Base-by-base conservation (phyloP, 2,113 vertebrate species). In the Varanus salvator region DNA sequence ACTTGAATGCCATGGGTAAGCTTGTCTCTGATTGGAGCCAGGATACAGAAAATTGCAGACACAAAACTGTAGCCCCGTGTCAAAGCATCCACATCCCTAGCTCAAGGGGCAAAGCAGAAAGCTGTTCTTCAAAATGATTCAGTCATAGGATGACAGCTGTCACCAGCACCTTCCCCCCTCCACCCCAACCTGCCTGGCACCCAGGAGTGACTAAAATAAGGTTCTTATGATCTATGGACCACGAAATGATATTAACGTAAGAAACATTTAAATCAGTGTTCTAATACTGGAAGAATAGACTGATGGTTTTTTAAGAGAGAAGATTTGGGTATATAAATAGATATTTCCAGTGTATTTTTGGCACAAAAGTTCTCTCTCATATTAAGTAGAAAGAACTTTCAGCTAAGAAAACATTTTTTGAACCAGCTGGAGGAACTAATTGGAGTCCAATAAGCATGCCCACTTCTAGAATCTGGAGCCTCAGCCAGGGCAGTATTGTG, bases 51-150 rank as follows among this genome's bases (percentile, higher is more conserved):
- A 97, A 95, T 89, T 94, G 92, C 82, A 94, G 91, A 80, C 85
- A 92, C 83, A 93, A 90, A 93, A 96, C 60, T 84, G 81, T 75
- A 96, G 23, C 84, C 88, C 80, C 52, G 88, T 95, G 90, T 95
- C 94, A 94, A 69, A 92, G 75, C 93, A 88, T 93, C 91, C 93
- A 90, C 82, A 93, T 94, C 84, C 91, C 94, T 91, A 94, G 75
- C 90, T 94, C 68, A 91, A 93, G 93, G 87, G 77, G 44, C 90
- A 92, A 96, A 96, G 93, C 93, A 95, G 89, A 93, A 95, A 96
- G 96, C 90, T 93, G 90, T 96, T 96, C 90, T 84, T 92, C 82
- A 94, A 96, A 94, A 77, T 89, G 71, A 64, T 94, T 94, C 90
- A 90, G 83, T 91, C 89, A 87, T 85, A 89, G 83, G 88, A 44